Evolutionary conservation across 2,113 vertebrate species (phyloP).

Genomic region (Pachypanchax playfairii): DNA sequence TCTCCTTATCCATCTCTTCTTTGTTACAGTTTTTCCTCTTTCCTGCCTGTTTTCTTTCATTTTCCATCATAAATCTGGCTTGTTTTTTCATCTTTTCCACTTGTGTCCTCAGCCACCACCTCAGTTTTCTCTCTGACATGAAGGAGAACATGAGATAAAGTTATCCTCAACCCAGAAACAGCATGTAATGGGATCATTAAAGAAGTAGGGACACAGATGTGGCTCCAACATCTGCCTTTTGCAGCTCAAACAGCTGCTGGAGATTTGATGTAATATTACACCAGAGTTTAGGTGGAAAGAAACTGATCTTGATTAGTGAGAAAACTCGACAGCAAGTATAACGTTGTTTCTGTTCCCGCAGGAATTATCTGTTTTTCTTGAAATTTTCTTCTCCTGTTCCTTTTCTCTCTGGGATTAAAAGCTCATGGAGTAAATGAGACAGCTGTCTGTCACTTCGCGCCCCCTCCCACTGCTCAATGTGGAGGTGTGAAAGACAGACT

Average conservation of each 20-base stretch:
- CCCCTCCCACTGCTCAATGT: constrained; percentile 7
- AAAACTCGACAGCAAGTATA: constrained; percentile 11
- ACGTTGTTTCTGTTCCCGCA: not conserved
- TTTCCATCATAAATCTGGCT: not conserved
- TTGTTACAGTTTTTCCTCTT: not conserved
- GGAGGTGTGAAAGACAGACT: constrained; percentile 35
- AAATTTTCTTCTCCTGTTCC: not conserved
- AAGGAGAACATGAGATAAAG: not conserved
- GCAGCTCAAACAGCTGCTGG: constrained; percentile 10
- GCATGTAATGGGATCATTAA: not conserved
- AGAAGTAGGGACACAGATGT: not conserved
- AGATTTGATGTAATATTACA: constrained; percentile 23
- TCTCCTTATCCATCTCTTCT: not conserved
- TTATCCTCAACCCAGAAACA: constrained; percentile 10
- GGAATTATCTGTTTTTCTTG: constrained; percentile 7
- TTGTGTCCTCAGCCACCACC: not conserved
- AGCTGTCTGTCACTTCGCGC: constrained; percentile 6
- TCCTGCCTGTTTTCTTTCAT: too few relatives aligned
- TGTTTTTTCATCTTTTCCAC: not conserved
- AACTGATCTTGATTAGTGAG: constrained; percentile 42
- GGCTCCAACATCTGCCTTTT: constrained; percentile 14
- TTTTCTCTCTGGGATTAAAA: not conserved
- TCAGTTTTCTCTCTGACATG: constrained; percentile 7
- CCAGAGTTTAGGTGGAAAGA: constrained; percentile 9
- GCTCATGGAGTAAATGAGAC: constrained; percentile 3